phyloP scores from a whole-genome alignment of 1,140 invertebrate genomes.

The Adoxophyes honmai region DNA sequence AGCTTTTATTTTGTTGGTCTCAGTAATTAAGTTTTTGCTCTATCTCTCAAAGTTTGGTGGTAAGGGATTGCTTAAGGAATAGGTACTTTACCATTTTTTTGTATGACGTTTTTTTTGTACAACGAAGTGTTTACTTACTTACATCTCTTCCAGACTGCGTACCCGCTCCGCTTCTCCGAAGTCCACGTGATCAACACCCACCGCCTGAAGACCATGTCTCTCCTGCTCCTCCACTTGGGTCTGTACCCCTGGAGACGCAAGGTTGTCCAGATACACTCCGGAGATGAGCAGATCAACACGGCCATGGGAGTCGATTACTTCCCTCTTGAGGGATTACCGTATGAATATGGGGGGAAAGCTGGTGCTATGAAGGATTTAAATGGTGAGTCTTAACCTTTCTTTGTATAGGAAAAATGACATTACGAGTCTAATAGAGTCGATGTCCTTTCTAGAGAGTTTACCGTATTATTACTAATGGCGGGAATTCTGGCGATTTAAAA shows the following conservation, averaged over 20 bases:
- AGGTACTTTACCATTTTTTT: no score
- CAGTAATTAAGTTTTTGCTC: no score
- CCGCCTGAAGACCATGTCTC: constrained; percentile 57
- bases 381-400: constrained; percentile 40
- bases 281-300: constrained; percentile 45
- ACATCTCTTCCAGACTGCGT: constrained; percentile 47
- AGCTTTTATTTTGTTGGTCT: no score
- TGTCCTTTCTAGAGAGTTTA: no score
- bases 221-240: constrained; percentile 55
- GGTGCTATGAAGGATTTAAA: constrained; percentile 68
- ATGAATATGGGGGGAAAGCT: constrained; percentile 64
- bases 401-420: not conserved
- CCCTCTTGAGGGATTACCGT: constrained; percentile 48
- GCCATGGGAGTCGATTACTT: constrained; percentile 50
- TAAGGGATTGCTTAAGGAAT: no score
- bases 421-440: not conserved
- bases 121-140: not conserved
- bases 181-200: constrained; percentile 64
- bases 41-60: no score
- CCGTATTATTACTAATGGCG: no score
- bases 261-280: constrained; percentile 45
- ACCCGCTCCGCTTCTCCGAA: constrained; percentile 51
- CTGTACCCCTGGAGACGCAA: constrained; percentile 64
- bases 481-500: no score
- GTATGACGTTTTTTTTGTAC: no score